Percentiles rank a stretch among this genome's conserved stretches.
These are phyloP conservation scores for Ifrita kowaldi DNA, from an alignment of 2,113 vertebrate genomes.

Conservation along the genomic window DNA sequence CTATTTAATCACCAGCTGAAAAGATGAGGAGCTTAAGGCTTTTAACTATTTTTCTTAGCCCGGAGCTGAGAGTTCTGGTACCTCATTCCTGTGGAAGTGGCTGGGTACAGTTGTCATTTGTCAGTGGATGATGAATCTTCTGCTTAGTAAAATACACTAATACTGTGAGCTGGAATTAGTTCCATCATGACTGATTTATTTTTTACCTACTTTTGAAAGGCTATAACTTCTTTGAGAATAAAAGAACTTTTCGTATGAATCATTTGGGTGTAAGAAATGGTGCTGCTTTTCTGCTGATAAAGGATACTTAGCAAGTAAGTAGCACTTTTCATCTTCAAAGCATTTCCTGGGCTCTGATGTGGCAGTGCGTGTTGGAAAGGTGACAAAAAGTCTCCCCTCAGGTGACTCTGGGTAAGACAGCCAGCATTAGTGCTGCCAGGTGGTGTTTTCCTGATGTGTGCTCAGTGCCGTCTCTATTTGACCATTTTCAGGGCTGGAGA, in stretches of 20 bases:
- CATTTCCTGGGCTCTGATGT: neutral
- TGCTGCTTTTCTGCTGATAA: constrained; percentile 28
- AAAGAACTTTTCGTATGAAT: neutral
- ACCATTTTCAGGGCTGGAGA: neutral
- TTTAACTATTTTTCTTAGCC: neutral
- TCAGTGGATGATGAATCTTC: neutral
- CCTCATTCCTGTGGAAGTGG: neutral
- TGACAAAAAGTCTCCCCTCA: neutral
- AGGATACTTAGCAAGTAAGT: constrained; percentile 4
- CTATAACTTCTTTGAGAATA: neutral
- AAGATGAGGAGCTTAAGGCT: neutral
- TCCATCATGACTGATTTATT: neutral
- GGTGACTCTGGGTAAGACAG: neutral
- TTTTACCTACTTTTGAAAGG: constrained; percentile 6
- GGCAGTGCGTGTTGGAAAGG: neutral
- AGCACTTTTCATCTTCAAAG: constrained; percentile 25
- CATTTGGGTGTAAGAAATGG: neutral
- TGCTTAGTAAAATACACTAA: neutral
- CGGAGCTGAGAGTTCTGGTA: neutral
- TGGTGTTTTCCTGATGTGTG: neutral
- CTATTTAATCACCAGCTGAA: neutral
- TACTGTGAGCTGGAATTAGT: neutral
- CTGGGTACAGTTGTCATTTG: neutral
- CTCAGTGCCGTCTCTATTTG: neutral
- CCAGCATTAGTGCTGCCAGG: neutral